Conservation (phyloP, 1,140 invertebrate species). For the Physella acuta region DNA sequence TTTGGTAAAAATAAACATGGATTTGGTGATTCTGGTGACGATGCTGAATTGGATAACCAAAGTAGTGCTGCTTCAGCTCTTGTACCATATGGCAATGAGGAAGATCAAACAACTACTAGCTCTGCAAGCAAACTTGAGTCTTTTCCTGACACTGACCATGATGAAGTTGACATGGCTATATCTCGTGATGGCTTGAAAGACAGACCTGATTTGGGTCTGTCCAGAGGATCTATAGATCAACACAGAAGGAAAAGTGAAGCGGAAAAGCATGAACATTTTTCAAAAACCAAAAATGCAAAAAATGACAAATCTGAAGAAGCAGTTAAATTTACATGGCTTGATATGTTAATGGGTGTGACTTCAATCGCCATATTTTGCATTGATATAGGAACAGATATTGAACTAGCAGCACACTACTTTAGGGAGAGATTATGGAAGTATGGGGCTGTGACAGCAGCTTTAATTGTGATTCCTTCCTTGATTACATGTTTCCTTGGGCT, state of each 20-base stretch:
- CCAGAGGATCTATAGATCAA: background rate
- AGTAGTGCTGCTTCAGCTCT: no score
- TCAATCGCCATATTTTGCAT: conserved; percentile 31
- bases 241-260: background rate
- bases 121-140: no score
- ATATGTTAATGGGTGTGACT: conserved; percentile 30
- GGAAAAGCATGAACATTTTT: background rate
- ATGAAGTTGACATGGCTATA: conserved; percentile 16
- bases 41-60: no score
- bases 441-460: conserved; percentile 34
- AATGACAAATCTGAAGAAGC: background rate
- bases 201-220: background rate
- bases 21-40: no score
- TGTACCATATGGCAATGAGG: no score
- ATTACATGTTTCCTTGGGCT: conserved; percentile 37
- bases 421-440: conserved; percentile 25
- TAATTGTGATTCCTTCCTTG: conserved; percentile 38
- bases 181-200: background rate
- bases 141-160: no score
- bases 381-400: conserved; percentile 42
- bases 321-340: conserved; percentile 52
- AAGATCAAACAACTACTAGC: no score
- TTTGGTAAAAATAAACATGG: no score
- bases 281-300: background rate
- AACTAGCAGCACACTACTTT: conserved; percentile 40